These are phyloP conservation scores for Montipora efflorescens DNA, from an alignment of 64 coral and sea anemone species.

Conservation along the genomic window DNA sequence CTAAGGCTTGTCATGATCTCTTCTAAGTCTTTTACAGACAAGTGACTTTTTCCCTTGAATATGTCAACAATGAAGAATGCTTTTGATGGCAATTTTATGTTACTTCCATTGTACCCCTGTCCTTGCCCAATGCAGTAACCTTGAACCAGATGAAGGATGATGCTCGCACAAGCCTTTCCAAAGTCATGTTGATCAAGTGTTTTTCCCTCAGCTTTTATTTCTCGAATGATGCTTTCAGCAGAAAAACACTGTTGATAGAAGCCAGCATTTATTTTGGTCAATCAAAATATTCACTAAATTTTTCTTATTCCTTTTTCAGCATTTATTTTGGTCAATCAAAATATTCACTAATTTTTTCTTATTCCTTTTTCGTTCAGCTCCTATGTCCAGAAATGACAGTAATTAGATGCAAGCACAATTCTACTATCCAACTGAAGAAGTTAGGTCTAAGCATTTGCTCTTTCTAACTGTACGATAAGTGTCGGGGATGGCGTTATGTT, in stretches of 20 bases:
- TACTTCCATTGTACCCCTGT: slow-evolving; percentile 45
- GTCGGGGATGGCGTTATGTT: too few species aligned
- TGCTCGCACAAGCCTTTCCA: slow-evolving; percentile 78
- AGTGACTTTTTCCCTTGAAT: slow-evolving; percentile 51
- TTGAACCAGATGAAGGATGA: slow-evolving; percentile 73
- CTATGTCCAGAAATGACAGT: too few species aligned
- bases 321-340: too few species aligned
- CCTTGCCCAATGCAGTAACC: slow-evolving; percentile 81
- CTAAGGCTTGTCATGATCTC: slow-evolving; percentile 58
- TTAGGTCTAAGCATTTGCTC: too few species aligned
- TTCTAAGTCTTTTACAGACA: slow-evolving; percentile 53
- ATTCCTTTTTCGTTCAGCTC: too few species aligned
- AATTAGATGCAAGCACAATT: too few species aligned
- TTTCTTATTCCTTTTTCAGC: too few species aligned
- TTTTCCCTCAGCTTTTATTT: slow-evolving; percentile 10
- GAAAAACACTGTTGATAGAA: slow-evolving; percentile 53
- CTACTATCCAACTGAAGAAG: too few species aligned
- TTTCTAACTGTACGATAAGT: too few species aligned
- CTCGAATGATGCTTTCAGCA: slow-evolving; percentile 55
- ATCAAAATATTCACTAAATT: background rate
- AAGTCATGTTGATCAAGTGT: slow-evolving; percentile 75
- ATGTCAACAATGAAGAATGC: slow-evolving; percentile 83
- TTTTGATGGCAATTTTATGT: slow-evolving; percentile 31
- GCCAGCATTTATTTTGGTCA: background rate
- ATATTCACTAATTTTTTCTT: too few species aligned